These are phyloP conservation scores for Oscarella lobularis DNA, from an alignment of 37 sponge, comb jelly and placozoan genomes.

Conservation along the genomic window DNA sequence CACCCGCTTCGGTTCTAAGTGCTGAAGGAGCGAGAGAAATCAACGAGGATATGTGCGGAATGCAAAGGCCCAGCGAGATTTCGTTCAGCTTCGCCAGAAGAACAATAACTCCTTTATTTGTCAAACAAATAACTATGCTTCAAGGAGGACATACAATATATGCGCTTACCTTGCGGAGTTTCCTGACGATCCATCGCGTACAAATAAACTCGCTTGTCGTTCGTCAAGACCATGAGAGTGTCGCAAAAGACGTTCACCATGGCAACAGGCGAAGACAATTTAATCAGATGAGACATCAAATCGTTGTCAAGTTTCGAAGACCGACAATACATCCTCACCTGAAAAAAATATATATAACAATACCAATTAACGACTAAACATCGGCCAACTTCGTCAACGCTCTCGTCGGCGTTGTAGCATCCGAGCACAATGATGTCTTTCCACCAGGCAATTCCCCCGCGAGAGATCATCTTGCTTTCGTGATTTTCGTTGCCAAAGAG, in stretches of 20 bases:
- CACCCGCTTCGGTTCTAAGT: not conserved
- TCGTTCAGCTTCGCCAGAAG: not conserved
- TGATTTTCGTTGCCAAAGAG: slow-evolving; percentile 75
- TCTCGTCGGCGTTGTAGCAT: slow-evolving; percentile 36
- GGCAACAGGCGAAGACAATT: not conserved
- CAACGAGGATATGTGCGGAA: not conserved
- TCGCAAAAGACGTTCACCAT: not conserved
- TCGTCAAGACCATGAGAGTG: not conserved
- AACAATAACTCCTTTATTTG: not conserved
- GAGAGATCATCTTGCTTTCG: slow-evolving; percentile 27
- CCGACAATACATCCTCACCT: not conserved
- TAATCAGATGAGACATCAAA: not conserved
- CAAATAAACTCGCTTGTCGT: not conserved
- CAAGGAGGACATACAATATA: no score
- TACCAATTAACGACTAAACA: no score
- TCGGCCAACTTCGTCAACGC: slow-evolving; percentile 66
- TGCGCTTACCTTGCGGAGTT: not conserved
- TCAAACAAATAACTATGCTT: no score
- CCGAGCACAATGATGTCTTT: slow-evolving; percentile 57
- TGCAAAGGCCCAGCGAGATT: not conserved
- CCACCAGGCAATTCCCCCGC: slow-evolving; percentile 81
- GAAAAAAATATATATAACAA: not conserved
- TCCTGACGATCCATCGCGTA: not conserved
- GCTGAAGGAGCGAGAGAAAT: not conserved
- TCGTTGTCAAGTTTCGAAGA: not conserved